These are phyloP conservation scores for Percopsis transmontana DNA, from an alignment of 2,113 vertebrate species.

Conservation along the genomic window DNA sequence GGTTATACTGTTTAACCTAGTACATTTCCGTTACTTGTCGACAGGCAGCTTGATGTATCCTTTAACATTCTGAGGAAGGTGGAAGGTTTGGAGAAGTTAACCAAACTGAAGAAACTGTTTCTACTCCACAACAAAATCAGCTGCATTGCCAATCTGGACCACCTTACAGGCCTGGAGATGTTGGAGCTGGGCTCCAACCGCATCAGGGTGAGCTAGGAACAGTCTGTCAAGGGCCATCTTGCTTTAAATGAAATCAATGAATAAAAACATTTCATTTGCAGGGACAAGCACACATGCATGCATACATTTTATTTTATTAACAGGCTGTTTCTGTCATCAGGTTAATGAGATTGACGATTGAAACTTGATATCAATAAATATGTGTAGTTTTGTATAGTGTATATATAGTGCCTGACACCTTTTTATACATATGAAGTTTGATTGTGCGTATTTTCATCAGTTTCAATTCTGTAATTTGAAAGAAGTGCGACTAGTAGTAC, in stretches of 20 bases:
- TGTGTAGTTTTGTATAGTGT: too few species aligned
- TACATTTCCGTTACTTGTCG: conserved; percentile 15
- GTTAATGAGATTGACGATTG: too few species aligned
- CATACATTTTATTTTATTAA: too few species aligned
- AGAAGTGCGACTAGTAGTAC: background rate
- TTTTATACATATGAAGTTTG: background rate
- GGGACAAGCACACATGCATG: too few species aligned
- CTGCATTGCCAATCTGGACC: conserved; percentile 87
- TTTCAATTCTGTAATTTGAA: background rate
- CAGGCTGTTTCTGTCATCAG: too few species aligned
- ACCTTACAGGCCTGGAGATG: conserved; percentile 86
- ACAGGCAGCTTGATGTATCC: conserved; percentile 92
- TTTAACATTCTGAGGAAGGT: conserved; percentile 93
- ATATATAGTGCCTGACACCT: too few species aligned
- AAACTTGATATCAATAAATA: too few species aligned
- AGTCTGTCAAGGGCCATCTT: background rate
- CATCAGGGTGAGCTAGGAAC: conserved; percentile 85
- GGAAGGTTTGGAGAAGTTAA: conserved; percentile 89
- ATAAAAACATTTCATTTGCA: too few species aligned
- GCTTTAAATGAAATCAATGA: background rate
- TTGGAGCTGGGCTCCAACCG: conserved; percentile 97
- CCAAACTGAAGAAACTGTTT: conserved; percentile 90
- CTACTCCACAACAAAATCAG: conserved; percentile 96
- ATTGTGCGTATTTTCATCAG: background rate
- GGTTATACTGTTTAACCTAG: background rate